Evolutionary conservation across 2,797 vertebrate genomes (phyloP).

Genomic region (Pseudotriccus pelzelni): DNA sequence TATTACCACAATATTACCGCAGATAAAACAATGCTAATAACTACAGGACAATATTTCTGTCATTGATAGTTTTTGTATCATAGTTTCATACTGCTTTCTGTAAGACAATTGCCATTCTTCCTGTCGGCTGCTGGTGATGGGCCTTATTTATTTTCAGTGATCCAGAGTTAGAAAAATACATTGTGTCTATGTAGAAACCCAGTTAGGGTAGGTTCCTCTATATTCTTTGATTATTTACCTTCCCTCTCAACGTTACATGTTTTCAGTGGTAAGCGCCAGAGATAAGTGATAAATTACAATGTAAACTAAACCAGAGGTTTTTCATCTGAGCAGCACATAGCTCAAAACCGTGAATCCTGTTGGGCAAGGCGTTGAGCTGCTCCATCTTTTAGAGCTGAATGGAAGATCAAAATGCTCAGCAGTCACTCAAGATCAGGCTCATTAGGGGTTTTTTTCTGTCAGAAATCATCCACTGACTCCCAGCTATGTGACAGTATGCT

Average conservation of each 20-base stretch:
- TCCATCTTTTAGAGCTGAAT: background rate
- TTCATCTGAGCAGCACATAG: background rate
- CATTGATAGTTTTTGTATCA: background rate
- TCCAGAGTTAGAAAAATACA: background rate
- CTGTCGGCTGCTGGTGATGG: background rate
- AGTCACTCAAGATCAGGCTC: slow-evolving; percentile 24
- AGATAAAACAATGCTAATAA: background rate
- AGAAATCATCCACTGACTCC: slow-evolving; percentile 4
- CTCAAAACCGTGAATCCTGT: background rate
- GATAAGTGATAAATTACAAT: background rate
- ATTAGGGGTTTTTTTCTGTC: slow-evolving; percentile 26
- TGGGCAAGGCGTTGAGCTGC: background rate
- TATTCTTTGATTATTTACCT: background rate
- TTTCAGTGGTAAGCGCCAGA: background rate
- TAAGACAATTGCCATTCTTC: background rate
- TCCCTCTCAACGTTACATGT: background rate
- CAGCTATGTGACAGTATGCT: slow-evolving; percentile 26
- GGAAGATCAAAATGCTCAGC: slow-evolving; percentile 12
- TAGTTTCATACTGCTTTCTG: background rate
- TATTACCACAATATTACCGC: background rate
- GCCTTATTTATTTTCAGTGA: background rate
- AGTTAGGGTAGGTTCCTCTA: background rate
- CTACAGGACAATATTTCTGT: background rate
- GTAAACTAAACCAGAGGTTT: background rate
- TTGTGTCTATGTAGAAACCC: background rate